Percentiles rank a stretch among this genome's conserved stretches.
These are phyloP conservation scores for Cheilosia pagana DNA, from an alignment of 2,888 invertebrate genomes.

Conservation along the genomic window DNA sequence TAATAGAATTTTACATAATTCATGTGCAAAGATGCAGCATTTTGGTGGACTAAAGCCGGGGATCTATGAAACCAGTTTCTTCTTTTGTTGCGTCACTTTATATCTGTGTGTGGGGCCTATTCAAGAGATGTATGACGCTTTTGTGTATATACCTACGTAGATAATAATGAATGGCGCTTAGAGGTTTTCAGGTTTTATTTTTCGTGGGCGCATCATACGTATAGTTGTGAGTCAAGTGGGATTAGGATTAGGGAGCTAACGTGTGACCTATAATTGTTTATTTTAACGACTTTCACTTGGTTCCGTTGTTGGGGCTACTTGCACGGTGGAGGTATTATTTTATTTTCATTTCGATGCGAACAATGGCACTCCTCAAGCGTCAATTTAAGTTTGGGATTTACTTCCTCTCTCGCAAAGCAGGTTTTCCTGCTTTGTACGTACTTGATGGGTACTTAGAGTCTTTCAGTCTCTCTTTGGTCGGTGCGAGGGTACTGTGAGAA, in stretches of 20 bases:
- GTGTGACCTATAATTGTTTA: slow-evolving; percentile 69
- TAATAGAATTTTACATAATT: slow-evolving; percentile 46
- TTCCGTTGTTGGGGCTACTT: slow-evolving; percentile 7
- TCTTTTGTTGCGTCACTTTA: background rate
- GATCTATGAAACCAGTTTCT: slow-evolving; percentile 39
- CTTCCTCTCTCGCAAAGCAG: slow-evolving; percentile 59
- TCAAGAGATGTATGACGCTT: slow-evolving; percentile 14
- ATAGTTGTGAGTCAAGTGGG: slow-evolving; percentile 35
- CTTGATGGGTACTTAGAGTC: slow-evolving; percentile 29
- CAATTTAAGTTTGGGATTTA: slow-evolving; percentile 45
- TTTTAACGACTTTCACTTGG: slow-evolving; percentile 66
- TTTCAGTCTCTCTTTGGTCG: slow-evolving; percentile 12
- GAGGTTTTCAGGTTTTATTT: slow-evolving; percentile 42
- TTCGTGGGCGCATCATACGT: slow-evolving; percentile 42
- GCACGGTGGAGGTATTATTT: slow-evolving; percentile 6
- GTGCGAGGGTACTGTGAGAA: slow-evolving; percentile 5
- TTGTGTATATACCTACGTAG: background rate
- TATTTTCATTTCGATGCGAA: slow-evolving; percentile 16
- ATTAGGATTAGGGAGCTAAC: slow-evolving; percentile 58
- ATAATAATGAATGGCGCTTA: slow-evolving; percentile 53
- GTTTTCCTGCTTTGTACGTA: slow-evolving; percentile 46
- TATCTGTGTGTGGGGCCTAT: slow-evolving; percentile 17
- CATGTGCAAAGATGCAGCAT: slow-evolving; percentile 19
- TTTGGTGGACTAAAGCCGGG: slow-evolving; percentile 44
- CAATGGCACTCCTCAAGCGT: slow-evolving; percentile 28